Evolutionary conservation across 2,113 vertebrate genomes (phyloP), one percentile per base, ranked within the genome.

Genomic region (Pelmatolapia mariae): DNA sequence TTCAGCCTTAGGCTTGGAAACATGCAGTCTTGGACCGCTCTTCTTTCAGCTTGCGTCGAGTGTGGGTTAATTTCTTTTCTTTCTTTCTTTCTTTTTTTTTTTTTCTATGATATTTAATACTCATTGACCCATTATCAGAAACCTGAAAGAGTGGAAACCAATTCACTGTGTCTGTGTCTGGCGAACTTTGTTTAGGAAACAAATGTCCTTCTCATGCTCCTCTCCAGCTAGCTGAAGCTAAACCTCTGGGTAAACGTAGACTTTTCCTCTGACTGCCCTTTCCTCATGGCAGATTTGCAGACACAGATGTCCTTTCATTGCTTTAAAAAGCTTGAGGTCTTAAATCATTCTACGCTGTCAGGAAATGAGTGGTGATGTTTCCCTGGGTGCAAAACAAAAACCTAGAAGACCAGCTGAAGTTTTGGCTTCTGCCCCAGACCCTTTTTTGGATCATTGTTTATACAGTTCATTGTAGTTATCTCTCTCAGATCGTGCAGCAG

Each of bases 371-470:
- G 16, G 40, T 76, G 71, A 78, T 8, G 26, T 78, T 78, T 78
- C 7, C 43, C 45, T n/a, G 16, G 7, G 10, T 78, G 71, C 71
- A 78, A 26, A 78, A 78, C 43, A 78, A 78, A 78, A 78, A n/a
- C 71, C 45, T 61, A 61, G 11, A 45, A 45, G 56, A 73, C 71
- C 24, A 84, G 82, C 47, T 73, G 15, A 73, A 83, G 33, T 29
- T 50, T 78, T 92, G 91, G 83, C 85, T 91, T 57, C 9, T 11
- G 3, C 57, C 88, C 57, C 87, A n/a, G 80, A 82, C 85, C 82
- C 6, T 81, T 61, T 66, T 54, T 80, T 24, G 29, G 10, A 36
- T 86, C 43, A 8, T 73, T 89, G 90, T 93, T 94, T 91, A 83
- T 61, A 61, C 31, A 81, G 87, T 52, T 71, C 47, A 38, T 11